Evolutionary conservation across 2,113 vertebrate genomes (phyloP).

Genomic region (Emydocephalus ijimae): DNA sequence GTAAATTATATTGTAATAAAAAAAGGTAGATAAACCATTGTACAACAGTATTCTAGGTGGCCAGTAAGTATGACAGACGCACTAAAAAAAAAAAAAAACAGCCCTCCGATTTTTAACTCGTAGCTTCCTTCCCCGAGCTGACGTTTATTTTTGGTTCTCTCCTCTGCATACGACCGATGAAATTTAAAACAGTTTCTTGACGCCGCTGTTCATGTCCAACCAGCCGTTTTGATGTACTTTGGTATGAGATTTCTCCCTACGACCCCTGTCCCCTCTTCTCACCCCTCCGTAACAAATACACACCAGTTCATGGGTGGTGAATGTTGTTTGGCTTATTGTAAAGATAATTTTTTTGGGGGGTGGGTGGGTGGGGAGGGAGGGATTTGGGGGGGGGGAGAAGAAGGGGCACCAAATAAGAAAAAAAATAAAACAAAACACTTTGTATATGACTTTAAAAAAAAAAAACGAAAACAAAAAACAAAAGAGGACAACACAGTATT

Average conservation of each 20-base stretch:
- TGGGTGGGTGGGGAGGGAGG: neutral
- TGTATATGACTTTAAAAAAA: conserved; percentile 85
- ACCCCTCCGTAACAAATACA: neutral
- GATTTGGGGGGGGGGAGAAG: conserved; percentile 12
- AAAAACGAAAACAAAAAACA: conserved; percentile 37
- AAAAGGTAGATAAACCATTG: conserved; percentile 88
- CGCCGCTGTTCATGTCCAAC: conserved; percentile 89
- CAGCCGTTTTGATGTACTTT: conserved; percentile 83
- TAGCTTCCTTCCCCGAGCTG: conserved; percentile 82
- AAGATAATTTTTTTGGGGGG: conserved; percentile 62
- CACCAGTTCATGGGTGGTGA: conserved; percentile 69
- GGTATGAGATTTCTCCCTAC: conserved; percentile 56
- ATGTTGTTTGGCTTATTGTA: conserved; percentile 80
- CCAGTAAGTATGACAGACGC: conserved; percentile 83
- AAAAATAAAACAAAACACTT: conserved; percentile 60
- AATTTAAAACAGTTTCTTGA: conserved; percentile 77
- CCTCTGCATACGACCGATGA: conserved; percentile 80
- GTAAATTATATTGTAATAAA: conserved; percentile 99
- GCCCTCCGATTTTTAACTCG: conserved; percentile 83
- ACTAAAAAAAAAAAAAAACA: conserved; percentile 67
- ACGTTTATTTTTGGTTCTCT: conserved; percentile 59
- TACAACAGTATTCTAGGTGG: conserved; percentile 98
- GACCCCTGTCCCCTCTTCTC: conserved; percentile 31
- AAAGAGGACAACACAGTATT: conserved; percentile 90
- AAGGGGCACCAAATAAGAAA: conserved; percentile 61